phyloP scores from a whole-genome alignment of 2,113 vertebrate genomes.

The Aramus guarauna region DNA sequence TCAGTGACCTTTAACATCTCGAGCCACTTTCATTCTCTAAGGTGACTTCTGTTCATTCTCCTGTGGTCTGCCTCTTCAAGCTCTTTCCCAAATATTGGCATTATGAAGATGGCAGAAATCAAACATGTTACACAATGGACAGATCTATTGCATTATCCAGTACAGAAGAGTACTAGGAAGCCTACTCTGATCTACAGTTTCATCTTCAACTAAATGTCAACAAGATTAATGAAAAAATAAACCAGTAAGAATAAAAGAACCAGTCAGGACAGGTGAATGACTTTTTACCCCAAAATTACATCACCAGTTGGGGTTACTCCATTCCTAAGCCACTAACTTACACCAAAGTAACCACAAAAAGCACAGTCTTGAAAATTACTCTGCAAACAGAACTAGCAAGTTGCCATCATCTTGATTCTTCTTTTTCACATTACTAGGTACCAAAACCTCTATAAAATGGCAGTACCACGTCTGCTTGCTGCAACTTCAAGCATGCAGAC shows the following conservation, averaged over 20 bases:
- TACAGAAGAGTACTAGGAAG: not conserved
- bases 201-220: not conserved
- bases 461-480: not conserved
- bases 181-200: not conserved
- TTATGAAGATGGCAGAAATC: not conserved
- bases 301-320: not conserved
- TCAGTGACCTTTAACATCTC: not conserved
- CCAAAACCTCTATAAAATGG: not conserved
- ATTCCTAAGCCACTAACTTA: not conserved
- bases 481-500: not conserved
- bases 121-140: fast-evolving
- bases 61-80: not conserved
- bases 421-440: not conserved
- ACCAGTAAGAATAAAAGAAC: not conserved
- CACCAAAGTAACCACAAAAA: not conserved
- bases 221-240: not conserved
- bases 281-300: not conserved
- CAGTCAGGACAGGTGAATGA: not conserved
- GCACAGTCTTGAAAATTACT: not conserved
- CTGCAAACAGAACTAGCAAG: not conserved
- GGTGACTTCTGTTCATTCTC: not conserved
- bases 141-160: fast-evolving
- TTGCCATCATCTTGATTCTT: not conserved
- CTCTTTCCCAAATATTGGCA: not conserved
- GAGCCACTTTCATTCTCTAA: not conserved